A percentile compares a stretch with the other conserved stretches of the same genome.
Evolutionary conservation across 2,797 vertebrate species (phyloP).

Genomic region (Centroberyx gerrardi): DNA sequence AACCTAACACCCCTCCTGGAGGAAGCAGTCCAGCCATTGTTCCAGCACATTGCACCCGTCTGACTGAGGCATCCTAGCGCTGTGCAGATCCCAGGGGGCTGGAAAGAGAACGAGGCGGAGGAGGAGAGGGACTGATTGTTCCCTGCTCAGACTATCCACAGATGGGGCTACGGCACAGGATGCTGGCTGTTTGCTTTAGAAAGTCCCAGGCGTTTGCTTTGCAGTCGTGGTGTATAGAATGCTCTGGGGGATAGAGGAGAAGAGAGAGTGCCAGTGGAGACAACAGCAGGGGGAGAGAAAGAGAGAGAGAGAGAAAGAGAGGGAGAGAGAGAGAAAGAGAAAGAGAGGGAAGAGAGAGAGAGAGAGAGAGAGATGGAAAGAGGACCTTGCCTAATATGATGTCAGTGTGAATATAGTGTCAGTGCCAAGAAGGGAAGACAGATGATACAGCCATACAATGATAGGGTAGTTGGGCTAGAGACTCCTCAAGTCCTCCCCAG

Average conservation of each 20-base stretch:
- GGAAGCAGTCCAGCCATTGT: constrained; percentile 78
- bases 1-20: constrained; percentile 76
- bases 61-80: constrained; percentile 74
- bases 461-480: constrained; percentile 77
- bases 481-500: constrained; percentile 70
- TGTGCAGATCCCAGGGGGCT: constrained; percentile 72
- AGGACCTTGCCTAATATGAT: constrained; percentile 77
- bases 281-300: constrained; percentile 63
- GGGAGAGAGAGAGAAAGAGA: constrained; percentile 1
- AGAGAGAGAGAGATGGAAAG: constrained; percentile 55
- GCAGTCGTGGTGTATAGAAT: constrained; percentile 69
- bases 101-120: constrained; percentile 66
- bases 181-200: constrained; percentile 82
- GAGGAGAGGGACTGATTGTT: constrained; percentile 82
- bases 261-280: constrained; percentile 72
- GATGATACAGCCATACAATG: constrained; percentile 78
- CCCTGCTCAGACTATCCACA: constrained; percentile 80
- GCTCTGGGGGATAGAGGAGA: constrained; percentile 75
- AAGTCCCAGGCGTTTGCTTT: constrained; percentile 81
- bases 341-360: constrained; percentile 39
- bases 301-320: constrained; percentile 42
- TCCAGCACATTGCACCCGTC: constrained; percentile 83
- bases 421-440: constrained; percentile 80
- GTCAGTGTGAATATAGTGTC: constrained; percentile 82
- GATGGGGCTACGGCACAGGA: constrained; percentile 80